These are phyloP conservation scores for Bombylius major DNA, from an alignment of 2,888 invertebrate genomes.

Conservation along the genomic window DNA sequence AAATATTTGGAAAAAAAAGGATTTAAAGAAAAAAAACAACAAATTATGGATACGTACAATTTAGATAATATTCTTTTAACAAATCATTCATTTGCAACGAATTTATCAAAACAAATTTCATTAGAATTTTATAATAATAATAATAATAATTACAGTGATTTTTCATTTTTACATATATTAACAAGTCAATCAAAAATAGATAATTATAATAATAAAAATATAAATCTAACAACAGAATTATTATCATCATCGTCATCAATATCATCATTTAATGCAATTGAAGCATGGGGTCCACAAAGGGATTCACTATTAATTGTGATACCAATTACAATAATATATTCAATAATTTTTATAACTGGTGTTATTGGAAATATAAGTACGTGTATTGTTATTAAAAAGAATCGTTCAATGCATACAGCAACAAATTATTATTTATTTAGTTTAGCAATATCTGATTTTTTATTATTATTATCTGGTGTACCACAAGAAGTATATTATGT, in stretches of 20 bases:
- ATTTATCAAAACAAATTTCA: no score
- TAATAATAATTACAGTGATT: no score
- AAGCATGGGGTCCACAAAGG: conserved; percentile 30
- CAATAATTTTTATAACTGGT: conserved; percentile 65
- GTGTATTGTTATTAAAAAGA: conserved; percentile 69
- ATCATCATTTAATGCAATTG: not conserved
- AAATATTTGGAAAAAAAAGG: no score
- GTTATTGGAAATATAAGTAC: conserved; percentile 71
- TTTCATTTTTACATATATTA: no score
- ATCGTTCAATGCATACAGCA: conserved; percentile 71
- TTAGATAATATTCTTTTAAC: no score
- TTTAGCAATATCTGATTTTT: conserved; percentile 69
- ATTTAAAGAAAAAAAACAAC: no score
- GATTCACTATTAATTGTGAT: conserved; percentile 51
- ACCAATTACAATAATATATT: conserved; percentile 63
- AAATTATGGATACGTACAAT: no score
- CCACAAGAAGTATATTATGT: conserved; percentile 71
- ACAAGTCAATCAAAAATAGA: no score
- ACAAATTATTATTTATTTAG: conserved; percentile 76
- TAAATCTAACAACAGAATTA: no score
- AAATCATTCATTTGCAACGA: no score
- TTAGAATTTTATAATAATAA: no score
- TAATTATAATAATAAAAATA: no score
- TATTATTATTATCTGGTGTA: conserved; percentile 61
- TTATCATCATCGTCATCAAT: not conserved